Evolutionary conservation across 92 coral and sea anemone genomes (phyloP).

Genomic region (Epizoanthus stellaris): DNA sequence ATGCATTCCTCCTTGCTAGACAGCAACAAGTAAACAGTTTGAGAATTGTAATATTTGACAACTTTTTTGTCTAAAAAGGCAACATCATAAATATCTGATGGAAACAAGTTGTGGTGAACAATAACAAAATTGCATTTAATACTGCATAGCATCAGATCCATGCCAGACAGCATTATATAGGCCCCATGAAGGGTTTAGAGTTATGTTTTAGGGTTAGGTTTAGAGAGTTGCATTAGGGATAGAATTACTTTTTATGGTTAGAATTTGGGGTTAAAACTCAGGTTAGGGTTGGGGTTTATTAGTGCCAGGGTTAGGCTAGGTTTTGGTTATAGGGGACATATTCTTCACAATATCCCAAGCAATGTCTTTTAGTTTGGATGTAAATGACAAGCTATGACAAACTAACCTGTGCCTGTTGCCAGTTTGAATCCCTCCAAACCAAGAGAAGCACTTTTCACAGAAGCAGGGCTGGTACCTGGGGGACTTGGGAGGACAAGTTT

Average conservation of each 20-base stretch:
- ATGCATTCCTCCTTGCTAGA: neutral
- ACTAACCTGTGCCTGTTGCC: slow-evolving; percentile 23
- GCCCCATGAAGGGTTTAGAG: no score
- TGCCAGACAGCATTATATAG: no score
- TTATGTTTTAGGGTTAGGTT: no score
- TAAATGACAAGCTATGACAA: neutral
- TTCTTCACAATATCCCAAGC: neutral
- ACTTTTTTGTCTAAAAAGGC: neutral
- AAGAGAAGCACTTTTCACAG: no score
- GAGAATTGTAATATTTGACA: no score
- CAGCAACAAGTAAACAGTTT: neutral
- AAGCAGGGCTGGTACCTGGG: neutral
- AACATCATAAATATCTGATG: no score
- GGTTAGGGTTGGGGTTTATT: no score
- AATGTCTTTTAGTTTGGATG: neutral
- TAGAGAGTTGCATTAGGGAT: no score
- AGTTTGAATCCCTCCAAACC: neutral
- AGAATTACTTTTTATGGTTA: no score
- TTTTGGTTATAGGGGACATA: neutral
- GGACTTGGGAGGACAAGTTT: neutral
- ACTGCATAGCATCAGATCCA: neutral
- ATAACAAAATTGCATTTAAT: neutral
- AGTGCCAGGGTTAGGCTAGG: no score
- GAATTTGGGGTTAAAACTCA: no score
- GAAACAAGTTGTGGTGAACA: neutral